Percentiles rank a stretch among this genome's conserved stretches.
These are phyloP conservation scores for Rhynchophorus ferrugineus DNA, from an alignment of 1,140 invertebrate species.

Conservation along the genomic window DNA sequence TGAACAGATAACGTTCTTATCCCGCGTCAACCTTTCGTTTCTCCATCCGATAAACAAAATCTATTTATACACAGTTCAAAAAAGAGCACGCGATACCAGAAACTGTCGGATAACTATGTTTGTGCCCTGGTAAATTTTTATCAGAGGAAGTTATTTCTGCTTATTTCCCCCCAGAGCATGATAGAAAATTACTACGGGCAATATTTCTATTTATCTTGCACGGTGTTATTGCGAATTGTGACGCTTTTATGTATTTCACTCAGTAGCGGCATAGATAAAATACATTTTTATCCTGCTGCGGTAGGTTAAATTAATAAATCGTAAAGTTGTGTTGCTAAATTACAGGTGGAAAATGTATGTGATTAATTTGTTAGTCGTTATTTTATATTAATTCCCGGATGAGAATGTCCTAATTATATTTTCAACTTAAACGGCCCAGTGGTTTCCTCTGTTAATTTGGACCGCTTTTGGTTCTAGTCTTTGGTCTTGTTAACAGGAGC, in stretches of 20 bases:
- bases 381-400: too few relatives aligned
- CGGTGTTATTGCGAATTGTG: neutral
- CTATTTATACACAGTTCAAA: too few relatives aligned
- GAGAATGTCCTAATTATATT: too few relatives aligned
- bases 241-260: neutral
- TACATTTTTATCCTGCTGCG: neutral
- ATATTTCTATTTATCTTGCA: neutral
- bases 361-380: too few relatives aligned
- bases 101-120: neutral
- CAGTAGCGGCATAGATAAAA: neutral
- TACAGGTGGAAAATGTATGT: too few relatives aligned
- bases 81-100: neutral
- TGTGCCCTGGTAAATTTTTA: neutral
- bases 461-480: too few relatives aligned
- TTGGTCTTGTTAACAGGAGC: too few relatives aligned
- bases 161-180: neutral
- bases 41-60: too few relatives aligned
- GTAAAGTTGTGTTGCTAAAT: neutral
- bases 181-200: neutral
- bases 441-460: too few relatives aligned
- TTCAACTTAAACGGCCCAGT: too few relatives aligned
- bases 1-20: too few relatives aligned
- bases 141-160: neutral
- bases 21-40: too few relatives aligned
- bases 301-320: neutral